Conservation (phyloP, 2,113 vertebrate genomes). For the Notothenia coriiceps region DNA sequence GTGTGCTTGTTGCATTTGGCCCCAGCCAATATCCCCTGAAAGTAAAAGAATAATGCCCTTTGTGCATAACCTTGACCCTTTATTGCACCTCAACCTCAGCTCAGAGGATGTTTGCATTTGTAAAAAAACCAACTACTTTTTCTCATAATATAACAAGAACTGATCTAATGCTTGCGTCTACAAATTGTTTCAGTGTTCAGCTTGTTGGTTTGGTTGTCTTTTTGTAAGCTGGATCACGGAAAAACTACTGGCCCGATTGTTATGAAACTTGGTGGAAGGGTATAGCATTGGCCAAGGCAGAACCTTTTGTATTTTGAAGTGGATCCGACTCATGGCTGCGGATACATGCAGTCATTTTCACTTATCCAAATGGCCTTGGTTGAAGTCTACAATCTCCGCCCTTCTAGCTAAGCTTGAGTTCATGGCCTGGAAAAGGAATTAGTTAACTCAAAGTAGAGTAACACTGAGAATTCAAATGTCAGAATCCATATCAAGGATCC, state of each 20-base stretch:
- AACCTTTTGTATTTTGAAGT: too few relatives aligned
- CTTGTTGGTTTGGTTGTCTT: too few relatives aligned
- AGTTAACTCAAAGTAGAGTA: not conserved
- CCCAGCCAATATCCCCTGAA: conserved; percentile 57
- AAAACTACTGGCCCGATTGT: too few relatives aligned
- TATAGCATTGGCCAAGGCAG: too few relatives aligned
- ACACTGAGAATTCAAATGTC: not conserved
- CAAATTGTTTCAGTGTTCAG: too few relatives aligned
- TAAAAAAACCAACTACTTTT: conserved; percentile 9
- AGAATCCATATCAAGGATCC: conserved; percentile 13
- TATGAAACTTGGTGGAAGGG: too few relatives aligned
- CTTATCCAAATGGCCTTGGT: too few relatives aligned
- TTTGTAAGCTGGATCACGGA: too few relatives aligned
- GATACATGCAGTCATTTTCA: too few relatives aligned
- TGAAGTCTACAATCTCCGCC: too few relatives aligned
- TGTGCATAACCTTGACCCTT: conserved; percentile 65
- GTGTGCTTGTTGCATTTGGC: conserved; percentile 64
- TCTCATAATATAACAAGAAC: conserved; percentile 14
- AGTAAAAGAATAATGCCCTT: conserved; percentile 76
- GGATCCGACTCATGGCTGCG: too few relatives aligned
- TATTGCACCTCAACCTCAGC: conserved; percentile 59
- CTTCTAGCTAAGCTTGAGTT: not conserved
- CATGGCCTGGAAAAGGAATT: conserved; percentile 1
- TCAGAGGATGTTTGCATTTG: conserved; percentile 41
- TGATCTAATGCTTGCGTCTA: conserved; percentile 7